These are phyloP conservation scores for Chrysocyon brachyurus DNA, from an alignment of 2,797 vertebrate species.

Conservation along the genomic window DNA sequence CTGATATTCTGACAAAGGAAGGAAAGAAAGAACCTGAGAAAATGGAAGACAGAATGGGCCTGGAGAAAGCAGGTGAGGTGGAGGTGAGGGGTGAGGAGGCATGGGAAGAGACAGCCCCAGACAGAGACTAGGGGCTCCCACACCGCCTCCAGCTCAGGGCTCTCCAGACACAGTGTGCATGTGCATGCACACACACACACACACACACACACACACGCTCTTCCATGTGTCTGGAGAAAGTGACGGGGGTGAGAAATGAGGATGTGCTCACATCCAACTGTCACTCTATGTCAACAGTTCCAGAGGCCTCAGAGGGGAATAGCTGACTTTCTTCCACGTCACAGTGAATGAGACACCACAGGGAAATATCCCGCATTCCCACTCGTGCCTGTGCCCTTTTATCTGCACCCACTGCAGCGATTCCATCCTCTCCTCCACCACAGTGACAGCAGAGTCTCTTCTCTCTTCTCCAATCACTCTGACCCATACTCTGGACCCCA, in stretches of 20 bases:
- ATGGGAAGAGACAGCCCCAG: neutral
- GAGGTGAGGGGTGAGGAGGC: neutral
- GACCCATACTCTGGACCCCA: neutral
- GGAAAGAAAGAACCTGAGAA: neutral
- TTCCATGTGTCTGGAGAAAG: neutral
- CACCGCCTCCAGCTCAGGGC: neutral
- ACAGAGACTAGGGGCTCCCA: neutral
- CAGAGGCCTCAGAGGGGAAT: neutral
- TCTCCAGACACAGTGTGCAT: neutral
- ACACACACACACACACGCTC: neutral
- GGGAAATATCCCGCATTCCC: neutral
- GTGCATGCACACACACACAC: fast-evolving
- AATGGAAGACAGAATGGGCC: neutral
- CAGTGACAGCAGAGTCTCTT: neutral
- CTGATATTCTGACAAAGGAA: neutral
- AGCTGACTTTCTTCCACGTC: neutral
- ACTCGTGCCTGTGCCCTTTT: neutral
- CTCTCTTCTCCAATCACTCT: neutral
- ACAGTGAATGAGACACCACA: neutral
- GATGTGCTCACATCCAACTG: neutral
- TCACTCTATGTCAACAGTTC: neutral
- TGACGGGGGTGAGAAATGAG: neutral
- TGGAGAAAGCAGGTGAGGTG: neutral
- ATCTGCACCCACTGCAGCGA: neutral
- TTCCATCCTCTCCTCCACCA: neutral